Evolutionary conservation across 2,797 vertebrate species (phyloP), one percentile per base, ranked within the genome.

Genomic region (Neopelma chrysocephalum): DNA sequence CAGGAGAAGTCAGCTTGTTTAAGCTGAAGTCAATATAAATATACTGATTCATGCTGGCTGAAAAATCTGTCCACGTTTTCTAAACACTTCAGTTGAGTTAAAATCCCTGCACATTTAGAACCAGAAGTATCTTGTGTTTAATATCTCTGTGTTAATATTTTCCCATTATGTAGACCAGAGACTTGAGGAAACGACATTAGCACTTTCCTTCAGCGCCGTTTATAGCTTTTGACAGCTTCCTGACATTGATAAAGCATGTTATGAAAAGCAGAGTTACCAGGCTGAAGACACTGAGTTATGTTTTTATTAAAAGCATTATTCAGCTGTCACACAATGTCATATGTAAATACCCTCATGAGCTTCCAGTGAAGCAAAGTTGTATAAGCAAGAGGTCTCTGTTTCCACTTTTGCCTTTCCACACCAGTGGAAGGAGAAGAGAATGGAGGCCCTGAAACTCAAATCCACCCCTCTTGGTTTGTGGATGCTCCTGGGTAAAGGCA

Each of bases 181-280:
- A 47, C 42, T 78, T 0, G 3, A 70, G 13, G 47, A 91, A 83
- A 87, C 0, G 1, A 47, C 17, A 64, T 50, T 75, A 94, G 36
- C 50, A 32, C 76, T 84, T 82, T 54, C 26, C 58, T 90, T 86
- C 81, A 84, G 34, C 0, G 1, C 42, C 2, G 0, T 56, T 82
- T 79, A 82, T 40, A 73, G 84, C 11, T 79, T 93, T 83, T 89
- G 81, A 82, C 73, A 91, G 57, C 47, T 89, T 96, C 34, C 75
- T 89, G 71, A 78, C 70, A 61, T 61, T 71, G 36, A 87, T 43
- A 53, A 60, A 86, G 18, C 0, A 0, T 11, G 42, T 72, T 89
- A 61, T 25, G 43, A 85, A 94, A 84, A 92, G 54, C 45, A 68
- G 75, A 94, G 75, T 77, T 76, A 84, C 42, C 57, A 75, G 51